A percentile compares a stretch with the other conserved stretches of the same genome.
Conservation (phyloP, 2,797 vertebrate species). For the Acrocephalus scirpaceus region DNA sequence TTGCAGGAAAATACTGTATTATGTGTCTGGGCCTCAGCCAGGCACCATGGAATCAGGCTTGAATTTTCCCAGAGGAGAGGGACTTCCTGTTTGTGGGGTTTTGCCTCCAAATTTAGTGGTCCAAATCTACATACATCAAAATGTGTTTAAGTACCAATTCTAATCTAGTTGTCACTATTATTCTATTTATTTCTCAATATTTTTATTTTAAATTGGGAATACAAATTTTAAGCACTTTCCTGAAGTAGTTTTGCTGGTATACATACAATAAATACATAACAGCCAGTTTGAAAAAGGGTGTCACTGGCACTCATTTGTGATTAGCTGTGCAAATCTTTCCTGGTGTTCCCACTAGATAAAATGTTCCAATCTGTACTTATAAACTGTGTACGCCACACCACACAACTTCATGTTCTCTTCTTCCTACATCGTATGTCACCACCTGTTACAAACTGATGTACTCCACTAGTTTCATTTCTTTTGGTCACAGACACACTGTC, state of each 20-base stretch:
- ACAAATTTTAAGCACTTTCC: background rate
- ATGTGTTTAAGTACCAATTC: background rate
- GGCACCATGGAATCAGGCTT: background rate
- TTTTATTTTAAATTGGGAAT: background rate
- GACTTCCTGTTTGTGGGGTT: background rate
- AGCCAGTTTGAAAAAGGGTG: background rate
- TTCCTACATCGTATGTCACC: background rate
- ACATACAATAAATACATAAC: background rate
- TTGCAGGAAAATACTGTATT: background rate
- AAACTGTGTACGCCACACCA: background rate
- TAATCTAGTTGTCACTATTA: background rate
- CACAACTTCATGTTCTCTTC: background rate
- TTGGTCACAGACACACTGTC: background rate
- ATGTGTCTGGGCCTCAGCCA: background rate
- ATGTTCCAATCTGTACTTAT: background rate
- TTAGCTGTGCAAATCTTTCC: background rate
- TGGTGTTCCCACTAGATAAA: background rate
- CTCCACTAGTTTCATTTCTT: background rate
- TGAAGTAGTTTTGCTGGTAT: background rate
- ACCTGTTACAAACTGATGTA: background rate
- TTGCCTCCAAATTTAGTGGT: background rate
- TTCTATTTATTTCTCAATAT: background rate
- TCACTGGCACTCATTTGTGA: background rate
- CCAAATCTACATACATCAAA: background rate
- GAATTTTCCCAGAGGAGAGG: background rate